Evolutionary conservation across 30 jellyfish, hydroid and myxozoan genomes (phyloP).

Genomic region (Aurelia coerulea): DNA sequence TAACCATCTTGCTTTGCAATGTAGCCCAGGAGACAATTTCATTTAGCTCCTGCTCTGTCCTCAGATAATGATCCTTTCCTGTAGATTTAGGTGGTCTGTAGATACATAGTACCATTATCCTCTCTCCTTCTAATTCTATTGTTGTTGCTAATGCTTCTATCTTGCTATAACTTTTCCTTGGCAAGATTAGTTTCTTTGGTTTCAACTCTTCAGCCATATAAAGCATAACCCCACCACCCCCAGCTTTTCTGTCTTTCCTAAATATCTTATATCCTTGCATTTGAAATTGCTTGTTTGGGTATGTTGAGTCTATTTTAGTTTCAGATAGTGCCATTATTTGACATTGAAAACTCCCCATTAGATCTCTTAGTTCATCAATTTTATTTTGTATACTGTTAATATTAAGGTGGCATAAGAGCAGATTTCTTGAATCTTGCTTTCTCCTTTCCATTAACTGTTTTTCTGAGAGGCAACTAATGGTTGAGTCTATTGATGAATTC

Average conservation of each 20-base stretch:
- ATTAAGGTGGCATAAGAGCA: constrained; percentile 20
- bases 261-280: constrained; percentile 26
- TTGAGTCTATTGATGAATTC: constrained; percentile 17
- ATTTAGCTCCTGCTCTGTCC: constrained; percentile 33
- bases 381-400: constrained; percentile 10
- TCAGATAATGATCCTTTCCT: constrained; percentile 25
- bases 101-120: no score
- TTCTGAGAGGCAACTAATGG: neutral
- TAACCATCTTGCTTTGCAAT: neutral
- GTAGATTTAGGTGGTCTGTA: constrained; percentile 8
- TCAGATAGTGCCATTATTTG: constrained; percentile 19
- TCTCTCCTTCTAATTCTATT: constrained; percentile 7
- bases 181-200: neutral
- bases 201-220: constrained; percentile 11
- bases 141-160: constrained; percentile 39
- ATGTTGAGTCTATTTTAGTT: constrained; percentile 10
- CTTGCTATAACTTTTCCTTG: constrained; percentile 14
- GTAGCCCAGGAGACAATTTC: constrained; percentile 36
- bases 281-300: constrained; percentile 10
- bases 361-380: neutral
- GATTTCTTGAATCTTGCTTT: constrained; percentile 8
- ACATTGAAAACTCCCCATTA: constrained; percentile 7
- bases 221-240: constrained; percentile 23
- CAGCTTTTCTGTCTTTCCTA: constrained; percentile 1
- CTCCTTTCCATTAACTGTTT: constrained; percentile 2